Evolutionary conservation across 2,888 invertebrate genomes (phyloP).

Genomic region (Clusia tigrina): DNA sequence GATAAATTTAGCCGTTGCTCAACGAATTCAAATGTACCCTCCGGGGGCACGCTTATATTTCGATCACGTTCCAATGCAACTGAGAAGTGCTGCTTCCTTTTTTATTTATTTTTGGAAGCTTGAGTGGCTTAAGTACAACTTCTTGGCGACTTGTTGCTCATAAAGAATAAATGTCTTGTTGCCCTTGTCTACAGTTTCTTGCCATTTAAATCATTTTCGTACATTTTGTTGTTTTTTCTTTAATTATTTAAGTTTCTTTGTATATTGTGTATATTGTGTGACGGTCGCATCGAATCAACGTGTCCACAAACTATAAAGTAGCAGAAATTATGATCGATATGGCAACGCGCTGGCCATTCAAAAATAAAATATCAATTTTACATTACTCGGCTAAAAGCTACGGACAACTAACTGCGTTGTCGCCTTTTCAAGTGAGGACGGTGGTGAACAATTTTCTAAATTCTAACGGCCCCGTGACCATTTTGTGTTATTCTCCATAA

Average conservation of each 20-base stretch:
- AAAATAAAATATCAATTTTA: background rate
- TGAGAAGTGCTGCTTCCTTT: constrained; percentile 44
- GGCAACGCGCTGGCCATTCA: background rate
- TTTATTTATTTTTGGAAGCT: constrained; percentile 28
- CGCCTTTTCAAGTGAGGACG: background rate
- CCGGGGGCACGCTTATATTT: constrained; percentile 39
- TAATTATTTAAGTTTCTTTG: background rate
- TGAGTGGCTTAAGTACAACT: too few relatives aligned
- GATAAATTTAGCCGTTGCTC: background rate
- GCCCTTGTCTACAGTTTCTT: constrained; percentile 36
- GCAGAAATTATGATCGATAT: background rate
- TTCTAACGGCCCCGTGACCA: background rate
- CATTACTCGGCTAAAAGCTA: background rate
- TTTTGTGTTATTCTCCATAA: too few relatives aligned
- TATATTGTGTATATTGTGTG: constrained; percentile 28
- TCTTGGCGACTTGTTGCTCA: constrained; percentile 24
- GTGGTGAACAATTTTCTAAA: too few relatives aligned
- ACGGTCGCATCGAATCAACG: constrained; percentile 27
- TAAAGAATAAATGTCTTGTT: constrained; percentile 33
- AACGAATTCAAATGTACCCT: constrained; percentile 4
- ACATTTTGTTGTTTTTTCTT: background rate
- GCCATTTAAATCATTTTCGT: constrained; percentile 29
- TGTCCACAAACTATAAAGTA: background rate
- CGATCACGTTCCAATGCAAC: constrained; percentile 44
- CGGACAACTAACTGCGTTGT: background rate